Evolutionary conservation across 2,888 invertebrate species (phyloP).

Genomic region (Chymomyza procnemis): DNA sequence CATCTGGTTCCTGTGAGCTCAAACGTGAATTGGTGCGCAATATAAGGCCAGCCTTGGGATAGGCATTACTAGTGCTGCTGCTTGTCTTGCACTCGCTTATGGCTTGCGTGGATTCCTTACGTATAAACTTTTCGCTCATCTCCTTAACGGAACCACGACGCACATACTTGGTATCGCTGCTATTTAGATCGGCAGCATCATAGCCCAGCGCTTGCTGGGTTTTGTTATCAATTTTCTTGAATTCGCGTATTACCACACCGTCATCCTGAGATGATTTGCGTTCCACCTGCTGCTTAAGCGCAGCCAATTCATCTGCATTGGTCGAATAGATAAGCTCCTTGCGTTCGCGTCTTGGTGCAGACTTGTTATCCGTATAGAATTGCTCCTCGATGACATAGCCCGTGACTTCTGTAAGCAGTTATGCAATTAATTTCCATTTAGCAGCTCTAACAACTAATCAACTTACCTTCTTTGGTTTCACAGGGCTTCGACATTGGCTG

Average conservation of each 20-base stretch:
- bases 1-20: constrained; percentile 48
- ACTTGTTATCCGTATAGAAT: constrained; percentile 85
- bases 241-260: constrained; percentile 47
- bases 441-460: no score
- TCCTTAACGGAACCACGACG: constrained; percentile 88
- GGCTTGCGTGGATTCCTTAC: constrained; percentile 79
- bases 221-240: constrained; percentile 56
- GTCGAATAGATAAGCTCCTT: constrained; percentile 86
- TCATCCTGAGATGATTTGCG: constrained; percentile 43
- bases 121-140: constrained; percentile 88
- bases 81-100: constrained; percentile 60
- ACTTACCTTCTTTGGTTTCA: constrained; percentile 83
- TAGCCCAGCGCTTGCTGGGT: constrained; percentile 2
- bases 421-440: not conserved
- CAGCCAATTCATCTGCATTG: constrained; percentile 80
- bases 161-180: constrained; percentile 74
- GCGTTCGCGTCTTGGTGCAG: constrained; percentile 84
- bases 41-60: constrained; percentile 87
- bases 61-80: constrained; percentile 66
- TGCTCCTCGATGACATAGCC: constrained; percentile 85
- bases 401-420: constrained; percentile 81
- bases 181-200: constrained; percentile 16
- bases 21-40: constrained; percentile 81
- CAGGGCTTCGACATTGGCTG: constrained; percentile 78
- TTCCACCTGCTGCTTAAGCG: constrained; percentile 57